phyloP scores from a whole-genome alignment of 1,140 invertebrate genomes.

The Anadara kagoshimensis region DNA sequence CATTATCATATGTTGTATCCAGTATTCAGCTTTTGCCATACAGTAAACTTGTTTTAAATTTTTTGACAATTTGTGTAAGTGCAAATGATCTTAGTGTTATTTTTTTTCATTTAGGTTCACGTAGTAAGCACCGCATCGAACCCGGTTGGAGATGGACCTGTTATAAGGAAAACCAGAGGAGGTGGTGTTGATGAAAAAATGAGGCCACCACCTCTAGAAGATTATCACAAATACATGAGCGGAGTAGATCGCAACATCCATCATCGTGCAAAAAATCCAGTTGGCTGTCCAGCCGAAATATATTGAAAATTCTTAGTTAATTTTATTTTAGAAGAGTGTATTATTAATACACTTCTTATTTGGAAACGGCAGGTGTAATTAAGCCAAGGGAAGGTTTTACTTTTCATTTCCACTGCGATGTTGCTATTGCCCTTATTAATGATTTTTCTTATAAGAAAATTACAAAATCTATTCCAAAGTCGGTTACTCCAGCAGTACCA shows the following conservation, averaged over 20 bases:
- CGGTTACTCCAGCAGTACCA: not conserved
- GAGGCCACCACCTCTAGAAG: not conserved
- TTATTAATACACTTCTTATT: slow-evolving; percentile 11
- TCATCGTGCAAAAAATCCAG: not conserved
- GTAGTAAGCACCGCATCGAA: no score
- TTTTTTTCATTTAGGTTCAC: no score
- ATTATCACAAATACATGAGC: not conserved
- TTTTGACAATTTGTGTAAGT: no score
- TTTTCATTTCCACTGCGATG: not conserved
- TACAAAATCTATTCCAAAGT: not conserved
- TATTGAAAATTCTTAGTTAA: slow-evolving; percentile 17
- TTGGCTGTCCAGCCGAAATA: slow-evolving; percentile 9
- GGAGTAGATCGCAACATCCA: slow-evolving; percentile 11
- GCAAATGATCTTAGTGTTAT: no score
- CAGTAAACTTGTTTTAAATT: no score
- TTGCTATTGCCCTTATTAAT: not conserved
- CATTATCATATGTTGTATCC: no score
- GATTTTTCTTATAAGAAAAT: not conserved
- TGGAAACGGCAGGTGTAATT: not conserved
- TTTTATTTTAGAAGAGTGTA: slow-evolving; percentile 11
- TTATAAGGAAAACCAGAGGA: no score
- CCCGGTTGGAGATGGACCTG: no score
- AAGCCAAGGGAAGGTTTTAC: not conserved
- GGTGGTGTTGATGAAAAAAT: no score
- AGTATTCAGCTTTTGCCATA: no score